Percentiles rank a stretch among this genome's conserved stretches.
phyloP scores from a whole-genome alignment of 2,888 invertebrate species.

The Corbicula japonica region DNA sequence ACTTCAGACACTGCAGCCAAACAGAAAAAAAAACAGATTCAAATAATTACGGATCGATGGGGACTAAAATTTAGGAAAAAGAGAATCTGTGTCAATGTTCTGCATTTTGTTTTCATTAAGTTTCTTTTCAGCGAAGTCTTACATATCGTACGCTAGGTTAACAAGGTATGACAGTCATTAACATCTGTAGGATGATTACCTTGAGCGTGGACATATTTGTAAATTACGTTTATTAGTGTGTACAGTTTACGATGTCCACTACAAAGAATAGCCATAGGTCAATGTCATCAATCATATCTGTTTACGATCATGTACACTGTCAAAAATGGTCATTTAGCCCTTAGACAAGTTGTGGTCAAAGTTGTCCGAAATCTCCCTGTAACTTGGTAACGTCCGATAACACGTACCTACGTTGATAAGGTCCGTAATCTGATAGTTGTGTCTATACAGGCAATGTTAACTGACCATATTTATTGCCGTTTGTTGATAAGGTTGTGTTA shows the following conservation, averaged over 20 bases:
- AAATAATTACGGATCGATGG: no score
- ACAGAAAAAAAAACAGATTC: no score
- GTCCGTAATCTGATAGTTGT: constrained; percentile 33
- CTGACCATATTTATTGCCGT: constrained; percentile 23
- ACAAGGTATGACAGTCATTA: constrained; percentile 11
- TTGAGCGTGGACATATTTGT: constrained; percentile 19
- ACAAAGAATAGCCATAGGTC: constrained; percentile 39
- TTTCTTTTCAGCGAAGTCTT: no score
- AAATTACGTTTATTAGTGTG: constrained; percentile 19
- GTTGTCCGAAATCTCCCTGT: constrained; percentile 36
- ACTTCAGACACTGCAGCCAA: no score
- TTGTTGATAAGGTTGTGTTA: no score
- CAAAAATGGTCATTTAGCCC: constrained; percentile 51
- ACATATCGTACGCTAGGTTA: not conserved
- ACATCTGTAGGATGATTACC: constrained; percentile 14
- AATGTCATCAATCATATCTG: constrained; percentile 47
- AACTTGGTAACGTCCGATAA: constrained; percentile 46
- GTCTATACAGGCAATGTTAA: constrained; percentile 28
- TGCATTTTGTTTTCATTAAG: no score
- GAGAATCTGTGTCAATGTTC: no score
- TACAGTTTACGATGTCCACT: constrained; percentile 37
- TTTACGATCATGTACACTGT: constrained; percentile 51
- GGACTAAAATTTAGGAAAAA: no score
- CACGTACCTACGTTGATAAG: constrained; percentile 48
- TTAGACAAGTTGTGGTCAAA: constrained; percentile 52